These are phyloP conservation scores for Acleris laterana DNA, from an alignment of 2,888 invertebrate genomes.

Conservation along the genomic window DNA sequence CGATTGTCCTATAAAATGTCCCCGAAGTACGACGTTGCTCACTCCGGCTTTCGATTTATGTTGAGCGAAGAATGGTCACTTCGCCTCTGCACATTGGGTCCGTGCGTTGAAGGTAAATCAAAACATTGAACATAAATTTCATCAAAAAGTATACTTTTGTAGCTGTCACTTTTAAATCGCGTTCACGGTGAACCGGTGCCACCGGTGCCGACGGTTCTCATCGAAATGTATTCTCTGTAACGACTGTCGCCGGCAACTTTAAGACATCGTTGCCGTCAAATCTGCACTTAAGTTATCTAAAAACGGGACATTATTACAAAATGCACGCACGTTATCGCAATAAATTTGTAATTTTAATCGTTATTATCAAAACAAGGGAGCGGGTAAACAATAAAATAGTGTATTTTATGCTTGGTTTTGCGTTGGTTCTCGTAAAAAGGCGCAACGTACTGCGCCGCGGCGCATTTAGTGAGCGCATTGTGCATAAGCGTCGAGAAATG, in stretches of 20 bases:
- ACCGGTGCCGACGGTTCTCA: conserved; percentile 2
- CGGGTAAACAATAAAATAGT: conserved; percentile 71
- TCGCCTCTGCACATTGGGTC: conserved; percentile 12
- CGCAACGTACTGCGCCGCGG: conserved; percentile 57
- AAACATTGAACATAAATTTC: not conserved
- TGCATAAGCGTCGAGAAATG: conserved; percentile 58
- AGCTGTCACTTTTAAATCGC: conserved; percentile 15
- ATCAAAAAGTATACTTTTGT: not conserved
- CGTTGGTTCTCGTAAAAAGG: conserved; percentile 70
- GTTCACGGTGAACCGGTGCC: conserved; percentile 21
- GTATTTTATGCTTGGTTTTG: conserved; percentile 66
- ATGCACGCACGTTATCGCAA: conserved; percentile 54
- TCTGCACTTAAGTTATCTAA: conserved; percentile 64
- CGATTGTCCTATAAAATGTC: conserved; percentile 36
- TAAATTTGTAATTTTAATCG: conserved; percentile 80
- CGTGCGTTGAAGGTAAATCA: not conserved
- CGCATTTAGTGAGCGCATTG: conserved; percentile 63
- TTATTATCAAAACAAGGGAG: conserved; percentile 77
- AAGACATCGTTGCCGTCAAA: conserved; percentile 52
- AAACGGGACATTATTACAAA: conserved; percentile 49
- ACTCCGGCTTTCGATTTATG: conserved; percentile 10
- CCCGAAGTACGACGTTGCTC: conserved; percentile 13
- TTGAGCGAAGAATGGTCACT: conserved; percentile 7
- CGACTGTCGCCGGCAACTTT: conserved; percentile 54
- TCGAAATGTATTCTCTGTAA: conserved; percentile 55